phyloP scores from a whole-genome alignment of 2,113 vertebrate genomes.

The Odocoileus virginianus region DNA sequence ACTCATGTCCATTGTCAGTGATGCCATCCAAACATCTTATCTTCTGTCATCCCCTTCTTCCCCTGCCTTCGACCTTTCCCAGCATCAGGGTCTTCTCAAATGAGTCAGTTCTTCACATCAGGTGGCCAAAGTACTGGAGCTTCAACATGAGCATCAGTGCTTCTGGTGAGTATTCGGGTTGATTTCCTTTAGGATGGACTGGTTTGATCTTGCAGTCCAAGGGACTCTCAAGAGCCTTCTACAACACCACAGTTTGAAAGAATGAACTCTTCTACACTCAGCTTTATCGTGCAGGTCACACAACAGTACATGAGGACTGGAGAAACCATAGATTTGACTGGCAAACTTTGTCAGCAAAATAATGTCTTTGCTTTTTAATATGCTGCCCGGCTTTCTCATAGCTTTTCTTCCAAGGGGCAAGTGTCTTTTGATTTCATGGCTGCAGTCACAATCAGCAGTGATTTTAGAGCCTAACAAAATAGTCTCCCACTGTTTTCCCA shows the following conservation, averaged over 20 bases:
- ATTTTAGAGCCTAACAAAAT: neutral
- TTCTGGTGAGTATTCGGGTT: accelerated
- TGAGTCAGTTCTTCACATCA: neutral
- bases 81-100: neutral
- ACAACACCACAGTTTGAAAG: too few relatives aligned
- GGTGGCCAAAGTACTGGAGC: neutral
- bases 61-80: neutral
- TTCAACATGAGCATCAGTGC: neutral
- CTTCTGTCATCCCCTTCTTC: neutral
- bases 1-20: neutral
- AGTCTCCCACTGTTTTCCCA: neutral
- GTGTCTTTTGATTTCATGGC: neutral
- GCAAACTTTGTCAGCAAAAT: neutral
- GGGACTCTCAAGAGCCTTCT: too few relatives aligned
- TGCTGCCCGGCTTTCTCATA: neutral
- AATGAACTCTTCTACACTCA: too few relatives aligned
- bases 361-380: neutral
- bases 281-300: too few relatives aligned
- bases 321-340: too few relatives aligned
- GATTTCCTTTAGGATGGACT: neutral
- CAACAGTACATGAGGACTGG: too few relatives aligned
- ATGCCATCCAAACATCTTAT: neutral
- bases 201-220: neutral
- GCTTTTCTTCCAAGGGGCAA: neutral
- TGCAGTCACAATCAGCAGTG: neutral